These are phyloP conservation scores for Rhynchophorus ferrugineus DNA, from an alignment of 1,140 invertebrate species.

Conservation along the genomic window DNA sequence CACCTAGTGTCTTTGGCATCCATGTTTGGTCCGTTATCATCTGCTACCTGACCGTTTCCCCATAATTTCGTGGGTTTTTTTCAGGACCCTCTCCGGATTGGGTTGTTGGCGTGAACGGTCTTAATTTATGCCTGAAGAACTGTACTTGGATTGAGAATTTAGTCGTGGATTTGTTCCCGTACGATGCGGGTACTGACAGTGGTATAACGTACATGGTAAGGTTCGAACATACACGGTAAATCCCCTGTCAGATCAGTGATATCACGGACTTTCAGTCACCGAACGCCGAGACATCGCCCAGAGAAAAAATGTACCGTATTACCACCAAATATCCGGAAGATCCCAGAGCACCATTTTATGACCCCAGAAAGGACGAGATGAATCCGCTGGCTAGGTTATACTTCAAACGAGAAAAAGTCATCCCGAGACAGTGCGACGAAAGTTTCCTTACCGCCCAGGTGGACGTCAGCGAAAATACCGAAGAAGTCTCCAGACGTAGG, in stretches of 20 bases:
- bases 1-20: constrained; percentile 87
- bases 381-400: constrained; percentile 72
- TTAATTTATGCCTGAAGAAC: constrained; percentile 82
- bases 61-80: constrained; percentile 17
- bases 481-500: constrained; percentile 66
- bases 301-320: constrained; percentile 82
- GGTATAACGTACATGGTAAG: constrained; percentile 85
- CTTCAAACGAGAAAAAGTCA: constrained; percentile 62
- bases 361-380: constrained; percentile 64
- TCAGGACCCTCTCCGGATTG: constrained; percentile 87
- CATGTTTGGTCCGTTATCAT: constrained; percentile 67
- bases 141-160: constrained; percentile 79
- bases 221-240: background rate
- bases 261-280: constrained; percentile 55
- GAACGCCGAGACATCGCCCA: constrained; percentile 77
- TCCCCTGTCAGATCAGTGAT: background rate
- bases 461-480: constrained; percentile 64
- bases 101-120: constrained; percentile 82
- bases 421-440: constrained; percentile 64
- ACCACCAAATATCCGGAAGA: constrained; percentile 82
- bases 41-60: background rate
- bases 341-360: constrained; percentile 85
- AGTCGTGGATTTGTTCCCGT: constrained; percentile 82
- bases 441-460: constrained; percentile 52
- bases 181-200: constrained; percentile 90